Evolutionary conservation across 2,113 vertebrate genomes (phyloP), one percentile per base, ranked within the genome.

Genomic region (Saimiri boliviensis): DNA sequence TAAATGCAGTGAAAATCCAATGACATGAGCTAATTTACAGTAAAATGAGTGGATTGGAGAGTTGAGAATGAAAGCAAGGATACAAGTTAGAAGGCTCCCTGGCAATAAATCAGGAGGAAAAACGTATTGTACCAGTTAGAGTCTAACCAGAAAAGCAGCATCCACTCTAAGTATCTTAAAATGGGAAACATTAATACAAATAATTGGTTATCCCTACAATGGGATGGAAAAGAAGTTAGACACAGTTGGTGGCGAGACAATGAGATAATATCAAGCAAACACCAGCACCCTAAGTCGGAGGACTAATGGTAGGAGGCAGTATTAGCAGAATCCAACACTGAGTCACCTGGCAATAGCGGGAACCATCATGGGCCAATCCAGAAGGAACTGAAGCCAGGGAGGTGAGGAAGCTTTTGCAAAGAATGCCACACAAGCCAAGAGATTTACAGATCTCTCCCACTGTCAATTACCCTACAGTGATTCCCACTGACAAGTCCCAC

Each of bases 1-100:
- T 58, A 86, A 93, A 20, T 56, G 9, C 30, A 63, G 45, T 42
- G 32, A 93, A 86, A 93, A 84, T 45, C n/a, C 52, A 86, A 13
- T 21, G 40, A 37, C 14, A 19, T 79, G n/a, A 40, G 49, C 52
- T 84, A 21, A 35, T 70, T 86, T 76, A 63, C 2, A 63, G 16
- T 60, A 66, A 49, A 80, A 82, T 21, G n/a, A 58, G 12, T 52
- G 45, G 25, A 35, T 23, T 27, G 6, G 19, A 37, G 21, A 58
- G 35, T 66, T 73, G 35, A 49, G 6, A 86, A 77, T 71, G 6
- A 86, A 94, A 45, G 42, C 27, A 87, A 21, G 42, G 66, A 79
- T 19, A 42, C 21, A 66, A 58, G 17, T 52, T 42, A 16, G 49
- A 89, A 85, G 56, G 0, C 13, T 90, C 25, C 52, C 17, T 37